Conservation (phyloP, 2,113 vertebrate species). For the Perca fluviatilis region DNA sequence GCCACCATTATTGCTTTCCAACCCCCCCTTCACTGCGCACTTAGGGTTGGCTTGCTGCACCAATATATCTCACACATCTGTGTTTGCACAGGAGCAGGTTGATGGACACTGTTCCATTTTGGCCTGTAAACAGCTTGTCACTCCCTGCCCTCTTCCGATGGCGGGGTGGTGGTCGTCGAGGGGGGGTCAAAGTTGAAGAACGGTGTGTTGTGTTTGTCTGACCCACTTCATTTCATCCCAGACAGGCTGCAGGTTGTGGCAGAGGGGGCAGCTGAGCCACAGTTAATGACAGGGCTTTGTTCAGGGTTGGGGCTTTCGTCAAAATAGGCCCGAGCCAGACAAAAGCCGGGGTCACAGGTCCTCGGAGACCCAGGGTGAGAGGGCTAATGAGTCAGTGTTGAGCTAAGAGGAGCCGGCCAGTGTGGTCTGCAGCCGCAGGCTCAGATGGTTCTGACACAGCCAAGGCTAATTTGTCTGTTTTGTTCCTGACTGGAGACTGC, state of each 20-base stretch:
- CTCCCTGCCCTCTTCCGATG: slow-evolving; percentile 6
- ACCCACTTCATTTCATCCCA: slow-evolving; percentile 49
- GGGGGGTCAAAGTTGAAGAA: slow-evolving; percentile 58
- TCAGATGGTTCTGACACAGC: slow-evolving; percentile 41
- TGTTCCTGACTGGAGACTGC: slow-evolving; percentile 20
- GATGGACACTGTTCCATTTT: slow-evolving; percentile 19
- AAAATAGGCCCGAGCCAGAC: slow-evolving; percentile 53
- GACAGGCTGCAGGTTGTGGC: slow-evolving; percentile 46
- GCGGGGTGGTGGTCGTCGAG: not conserved
- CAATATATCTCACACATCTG: slow-evolving; percentile 38
- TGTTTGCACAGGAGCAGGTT: slow-evolving; percentile 68
- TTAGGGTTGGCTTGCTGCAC: slow-evolving; percentile 9
- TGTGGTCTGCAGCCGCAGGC: slow-evolving; percentile 29
- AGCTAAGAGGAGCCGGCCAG: slow-evolving; percentile 47
- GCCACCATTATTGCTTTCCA: slow-evolving; percentile 48
- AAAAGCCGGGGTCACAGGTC: slow-evolving; percentile 72
- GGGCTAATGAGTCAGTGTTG: slow-evolving; percentile 64
- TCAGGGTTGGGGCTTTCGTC: slow-evolving; percentile 32
- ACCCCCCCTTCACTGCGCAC: not conserved
- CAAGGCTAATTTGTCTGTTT: slow-evolving; percentile 38
- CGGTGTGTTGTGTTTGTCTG: slow-evolving; percentile 49
- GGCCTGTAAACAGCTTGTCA: slow-evolving; percentile 33
- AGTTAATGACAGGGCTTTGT: slow-evolving; percentile 78
- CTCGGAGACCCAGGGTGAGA: slow-evolving; percentile 57
- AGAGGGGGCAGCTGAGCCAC: slow-evolving; percentile 42